Base-by-base conservation (phyloP, 2,797 vertebrate species). In the Pangasius mekongensis region DNA sequence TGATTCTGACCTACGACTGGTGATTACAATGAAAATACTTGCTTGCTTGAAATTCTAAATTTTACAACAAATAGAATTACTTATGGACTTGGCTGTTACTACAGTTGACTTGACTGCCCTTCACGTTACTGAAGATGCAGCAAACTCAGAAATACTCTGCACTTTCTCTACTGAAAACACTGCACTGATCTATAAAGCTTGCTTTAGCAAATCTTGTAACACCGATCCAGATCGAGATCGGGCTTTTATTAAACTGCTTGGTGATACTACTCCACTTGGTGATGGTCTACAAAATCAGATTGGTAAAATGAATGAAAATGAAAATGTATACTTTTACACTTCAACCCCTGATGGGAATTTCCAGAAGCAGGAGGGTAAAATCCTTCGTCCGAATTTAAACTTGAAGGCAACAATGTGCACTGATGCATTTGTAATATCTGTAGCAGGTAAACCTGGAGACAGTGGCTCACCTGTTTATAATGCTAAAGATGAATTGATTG, bases 391-490 rank as follows among this genome's bases (percentile, higher is more conserved):
- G 0, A 27, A 36, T 73, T 13, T 0, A 36, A n/a, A 7, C 66
- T n/a, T 85, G 67, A 27, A 39, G 30, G 16, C 3, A 30, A 20
- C 73, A 56, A 36, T 52, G 64, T 24, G 8, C 71, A n/a, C 22
- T 4, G 0, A 60, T 56, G 66, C 0, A 3, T 74, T 73, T 74
- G 0, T 85, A 27, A 74, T 43, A 3, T 56, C 83, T 85, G 49
- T 11, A 10, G n/a, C 11, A 22, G 66, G 83, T 22, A 54, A 30
- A 54, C 10, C 4, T 58, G 66, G 83, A 71, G 83, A 85, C 66
- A 58, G 66, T 16, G 83, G 83, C 9, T 36, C 83, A 16, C 83
- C 83, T 71, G 66, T 84, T 71, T 84, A 11, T 66, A 52, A 36
- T 1, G 0, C 54, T 30, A 54, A 71, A 30, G 30, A 2, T n/a